Conservation (phyloP, 2,797 vertebrate genomes). For the Psittacula echo region DNA sequence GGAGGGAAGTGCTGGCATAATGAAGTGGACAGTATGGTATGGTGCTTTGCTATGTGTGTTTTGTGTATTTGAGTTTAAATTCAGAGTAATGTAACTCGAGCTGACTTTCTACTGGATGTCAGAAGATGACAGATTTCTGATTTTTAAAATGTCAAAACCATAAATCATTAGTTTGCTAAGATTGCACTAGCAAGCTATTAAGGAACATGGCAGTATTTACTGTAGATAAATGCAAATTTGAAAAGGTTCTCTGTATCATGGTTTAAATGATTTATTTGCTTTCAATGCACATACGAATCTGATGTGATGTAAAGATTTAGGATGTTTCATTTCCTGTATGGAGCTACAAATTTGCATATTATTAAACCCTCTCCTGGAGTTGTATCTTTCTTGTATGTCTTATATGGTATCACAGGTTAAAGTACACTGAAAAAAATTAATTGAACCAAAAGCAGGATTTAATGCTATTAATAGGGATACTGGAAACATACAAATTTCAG, state of each 20-base stretch:
- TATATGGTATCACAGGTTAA: conserved; percentile 13
- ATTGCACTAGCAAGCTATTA: conserved; percentile 82
- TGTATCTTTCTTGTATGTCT: conserved; percentile 4
- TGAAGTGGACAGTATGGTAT: neutral
- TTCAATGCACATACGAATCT: conserved; percentile 73
- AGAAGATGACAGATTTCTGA: conserved; percentile 85
- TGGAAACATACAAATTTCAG: neutral
- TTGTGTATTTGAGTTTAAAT: conserved; percentile 49
- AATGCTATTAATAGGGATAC: neutral
- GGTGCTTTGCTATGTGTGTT: conserved; percentile 46
- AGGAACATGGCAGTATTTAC: conserved; percentile 80
- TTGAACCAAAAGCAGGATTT: neutral
- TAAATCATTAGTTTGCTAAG: conserved; percentile 86
- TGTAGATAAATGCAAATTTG: conserved; percentile 82
- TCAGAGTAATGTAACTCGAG: conserved; percentile 57
- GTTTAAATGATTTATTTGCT: conserved; percentile 80
- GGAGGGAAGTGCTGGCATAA: neutral
- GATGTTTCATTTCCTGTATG: conserved; percentile 77
- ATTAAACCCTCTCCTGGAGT: conserved; percentile 55
- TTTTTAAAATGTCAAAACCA: conserved; percentile 79
- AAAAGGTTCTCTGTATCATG: conserved; percentile 78
- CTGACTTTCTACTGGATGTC: conserved; percentile 74
- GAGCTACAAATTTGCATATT: conserved; percentile 75
- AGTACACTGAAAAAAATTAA: neutral
- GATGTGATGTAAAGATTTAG: conserved; percentile 76